These are phyloP conservation scores for Eugnorisma glareosa DNA, from an alignment of 2,888 invertebrate species.

Conservation along the genomic window DNA sequence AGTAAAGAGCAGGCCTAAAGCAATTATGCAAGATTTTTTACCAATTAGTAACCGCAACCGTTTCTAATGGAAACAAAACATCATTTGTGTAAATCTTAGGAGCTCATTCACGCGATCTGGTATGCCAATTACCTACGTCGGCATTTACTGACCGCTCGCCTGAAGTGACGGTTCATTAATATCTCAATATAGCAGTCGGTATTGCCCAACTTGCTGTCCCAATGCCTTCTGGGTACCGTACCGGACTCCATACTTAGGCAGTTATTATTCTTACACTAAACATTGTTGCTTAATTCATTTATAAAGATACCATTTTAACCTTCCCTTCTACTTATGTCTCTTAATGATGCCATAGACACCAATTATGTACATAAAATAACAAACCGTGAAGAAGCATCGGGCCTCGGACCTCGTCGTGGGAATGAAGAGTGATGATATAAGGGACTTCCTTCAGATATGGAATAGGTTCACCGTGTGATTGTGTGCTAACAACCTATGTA, in stretches of 20 bases:
- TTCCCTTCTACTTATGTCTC: conserved; percentile 13
- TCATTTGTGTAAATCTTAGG: conserved; percentile 46
- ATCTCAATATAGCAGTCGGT: conserved; percentile 18
- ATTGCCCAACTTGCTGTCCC: conserved; percentile 27
- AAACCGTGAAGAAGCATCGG: neutral
- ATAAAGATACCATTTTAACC: conserved; percentile 9
- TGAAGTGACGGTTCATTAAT: conserved; percentile 37
- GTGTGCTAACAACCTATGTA: neutral
- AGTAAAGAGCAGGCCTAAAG: conserved; percentile 9
- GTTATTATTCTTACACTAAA: conserved; percentile 21
- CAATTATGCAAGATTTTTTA: conserved; percentile 19
- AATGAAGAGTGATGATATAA: neutral
- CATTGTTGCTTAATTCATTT: conserved; percentile 14
- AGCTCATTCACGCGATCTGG: conserved; percentile 49
- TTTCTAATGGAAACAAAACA: conserved; percentile 41
- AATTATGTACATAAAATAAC: neutral
- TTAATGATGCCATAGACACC: conserved; percentile 6
- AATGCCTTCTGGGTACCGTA: neutral
- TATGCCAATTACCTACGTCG: conserved; percentile 27
- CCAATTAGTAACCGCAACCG: conserved; percentile 31
- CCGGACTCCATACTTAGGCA: neutral
- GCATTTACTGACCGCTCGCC: conserved; percentile 11
- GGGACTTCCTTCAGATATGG: neutral
- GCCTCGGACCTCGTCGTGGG: neutral
- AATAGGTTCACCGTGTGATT: neutral